A percentile compares a stretch with the other conserved stretches of the same genome.
phyloP scores from a whole-genome alignment of 2,888 invertebrate species.

The Onchidella celtica region DNA sequence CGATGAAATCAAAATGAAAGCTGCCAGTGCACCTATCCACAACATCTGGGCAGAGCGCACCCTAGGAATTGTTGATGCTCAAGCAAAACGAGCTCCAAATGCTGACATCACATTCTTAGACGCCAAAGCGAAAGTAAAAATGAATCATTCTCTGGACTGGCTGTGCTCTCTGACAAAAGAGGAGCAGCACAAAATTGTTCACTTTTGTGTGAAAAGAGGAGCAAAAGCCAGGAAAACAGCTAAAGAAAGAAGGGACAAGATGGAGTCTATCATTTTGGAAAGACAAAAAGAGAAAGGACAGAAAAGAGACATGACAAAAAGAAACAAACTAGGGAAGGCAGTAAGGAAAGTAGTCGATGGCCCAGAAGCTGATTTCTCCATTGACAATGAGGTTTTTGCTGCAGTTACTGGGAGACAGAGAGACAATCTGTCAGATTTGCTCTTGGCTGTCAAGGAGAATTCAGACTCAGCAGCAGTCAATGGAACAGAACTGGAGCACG shows the following conservation, averaged over 20 bases:
- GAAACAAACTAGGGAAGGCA: neutral
- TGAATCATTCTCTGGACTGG: neutral
- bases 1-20: neutral
- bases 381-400: too few relatives aligned
- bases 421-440: too few relatives aligned
- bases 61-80: neutral
- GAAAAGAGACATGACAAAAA: neutral
- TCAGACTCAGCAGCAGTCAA: neutral
- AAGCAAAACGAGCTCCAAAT: neutral
- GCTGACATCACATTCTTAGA: neutral
- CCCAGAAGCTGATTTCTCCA: too few relatives aligned
- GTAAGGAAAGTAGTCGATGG: neutral
- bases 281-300: neutral
- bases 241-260: neutral
- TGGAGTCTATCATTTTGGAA: neutral
- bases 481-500: neutral
- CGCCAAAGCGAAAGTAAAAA: neutral
- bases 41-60: neutral
- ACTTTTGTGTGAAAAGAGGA: neutral
- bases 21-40: neutral
- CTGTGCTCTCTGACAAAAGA: neutral
- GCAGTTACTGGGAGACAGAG: too few relatives aligned
- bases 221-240: neutral
- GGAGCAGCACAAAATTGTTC: neutral
- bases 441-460: too few relatives aligned